phyloP scores from a whole-genome alignment of 2,797 vertebrate genomes.

The Xyrichtys novacula region DNA sequence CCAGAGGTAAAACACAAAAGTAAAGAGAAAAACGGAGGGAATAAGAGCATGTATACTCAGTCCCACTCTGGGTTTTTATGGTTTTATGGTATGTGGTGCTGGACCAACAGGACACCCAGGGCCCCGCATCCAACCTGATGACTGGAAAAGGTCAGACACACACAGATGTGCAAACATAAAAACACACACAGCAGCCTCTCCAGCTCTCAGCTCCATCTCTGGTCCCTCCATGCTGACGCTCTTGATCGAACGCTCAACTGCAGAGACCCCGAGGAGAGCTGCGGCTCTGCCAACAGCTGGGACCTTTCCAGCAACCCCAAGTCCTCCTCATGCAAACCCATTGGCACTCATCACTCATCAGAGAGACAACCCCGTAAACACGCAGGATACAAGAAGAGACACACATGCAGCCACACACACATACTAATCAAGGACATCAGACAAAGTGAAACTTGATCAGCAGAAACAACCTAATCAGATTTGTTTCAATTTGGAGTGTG shows the following conservation, averaged over 20 bases:
- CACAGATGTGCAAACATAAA: conserved; percentile 47
- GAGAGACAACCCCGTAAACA: conserved; percentile 50
- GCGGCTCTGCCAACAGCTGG: conserved; percentile 75
- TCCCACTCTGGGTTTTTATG: background rate
- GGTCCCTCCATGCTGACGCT: conserved; percentile 60
- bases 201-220: conserved; percentile 56
- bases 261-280: conserved; percentile 61
- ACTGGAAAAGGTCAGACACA: conserved; percentile 36
- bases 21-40: background rate
- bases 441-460: conserved; percentile 48
- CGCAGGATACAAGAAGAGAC: conserved; percentile 7
- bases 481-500: conserved; percentile 54
- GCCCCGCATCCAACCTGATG: conserved; percentile 13
- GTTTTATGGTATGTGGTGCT: background rate
- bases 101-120: conserved; percentile 6
- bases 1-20: conserved; percentile 1
- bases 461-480: conserved; percentile 68
- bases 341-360: conserved; percentile 73
- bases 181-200: conserved; percentile 28
- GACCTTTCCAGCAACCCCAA: conserved; percentile 68
- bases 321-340: conserved; percentile 74
- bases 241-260: conserved; percentile 60
- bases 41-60: background rate
- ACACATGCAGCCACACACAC: conserved; percentile 20
- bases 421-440: conserved; percentile 63